These are phyloP conservation scores for Acromyrmex charruanus DNA, from an alignment of 1,140 invertebrate genomes.

Conservation along the genomic window DNA sequence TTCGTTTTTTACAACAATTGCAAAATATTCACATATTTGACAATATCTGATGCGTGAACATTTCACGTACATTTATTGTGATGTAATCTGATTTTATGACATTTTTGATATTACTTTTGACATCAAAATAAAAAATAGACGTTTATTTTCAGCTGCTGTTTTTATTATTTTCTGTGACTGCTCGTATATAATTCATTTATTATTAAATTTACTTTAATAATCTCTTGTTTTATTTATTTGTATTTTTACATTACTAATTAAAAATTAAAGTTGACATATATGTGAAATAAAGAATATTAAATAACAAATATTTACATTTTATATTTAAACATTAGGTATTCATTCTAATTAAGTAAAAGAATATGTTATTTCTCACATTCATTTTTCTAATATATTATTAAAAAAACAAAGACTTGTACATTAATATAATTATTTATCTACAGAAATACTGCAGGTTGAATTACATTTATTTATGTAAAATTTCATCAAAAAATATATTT, in stretches of 20 bases:
- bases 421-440: background rate
- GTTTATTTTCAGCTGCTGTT: conserved; percentile 20
- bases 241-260: background rate
- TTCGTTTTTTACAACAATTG: background rate
- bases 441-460: background rate
- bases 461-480: background rate
- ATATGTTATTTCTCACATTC: background rate
- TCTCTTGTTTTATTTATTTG: background rate
- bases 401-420: background rate
- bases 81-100: conserved; percentile 30
- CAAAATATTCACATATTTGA: conserved; percentile 6
- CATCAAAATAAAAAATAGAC: conserved; percentile 23
- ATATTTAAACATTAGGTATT: background rate
- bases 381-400: background rate
- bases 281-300: background rate
- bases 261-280: background rate
- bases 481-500: background rate
- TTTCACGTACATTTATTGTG: conserved; percentile 17
- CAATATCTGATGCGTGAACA: conserved; percentile 29
- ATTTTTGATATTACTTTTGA: conserved; percentile 31
- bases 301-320: background rate
- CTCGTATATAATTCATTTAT: conserved; percentile 27
- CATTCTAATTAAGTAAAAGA: background rate
- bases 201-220: conserved; percentile 34
- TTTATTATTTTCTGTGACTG: background rate